phyloP scores from a whole-genome alignment of 2,888 invertebrate genomes.

The Drosophila lacicola region DNA sequence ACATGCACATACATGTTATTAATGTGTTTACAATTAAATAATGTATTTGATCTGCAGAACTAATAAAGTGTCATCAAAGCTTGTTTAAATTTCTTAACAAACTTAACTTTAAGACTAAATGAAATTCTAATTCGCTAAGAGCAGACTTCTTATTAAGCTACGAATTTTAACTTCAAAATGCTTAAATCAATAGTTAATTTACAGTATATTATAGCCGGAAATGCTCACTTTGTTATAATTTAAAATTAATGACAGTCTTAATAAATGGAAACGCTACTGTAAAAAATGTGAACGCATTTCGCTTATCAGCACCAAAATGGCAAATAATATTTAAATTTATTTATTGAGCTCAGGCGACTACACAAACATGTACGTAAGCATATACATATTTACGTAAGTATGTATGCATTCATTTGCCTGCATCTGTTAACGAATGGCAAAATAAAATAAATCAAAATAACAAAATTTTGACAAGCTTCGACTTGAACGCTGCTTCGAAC shows the following conservation, averaged over 20 bases:
- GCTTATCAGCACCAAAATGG: constrained; percentile 66
- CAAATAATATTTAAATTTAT: constrained; percentile 78
- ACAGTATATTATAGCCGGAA: constrained; percentile 14
- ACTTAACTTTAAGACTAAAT: too few species aligned
- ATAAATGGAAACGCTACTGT: constrained; percentile 17
- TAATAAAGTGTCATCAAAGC: constrained; percentile 56
- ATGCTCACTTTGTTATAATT: constrained; percentile 28
- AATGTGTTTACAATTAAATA: constrained; percentile 59
- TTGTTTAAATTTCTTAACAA: constrained; percentile 1
- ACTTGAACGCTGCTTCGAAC: constrained; percentile 36
- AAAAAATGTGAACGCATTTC: constrained; percentile 10
- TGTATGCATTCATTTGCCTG: neutral
- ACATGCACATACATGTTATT: constrained; percentile 31
- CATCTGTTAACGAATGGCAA: constrained; percentile 44
- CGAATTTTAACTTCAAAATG: neutral
- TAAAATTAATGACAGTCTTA: constrained; percentile 19
- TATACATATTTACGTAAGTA: neutral
- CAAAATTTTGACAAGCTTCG: constrained; percentile 36
- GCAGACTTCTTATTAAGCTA: too few species aligned
- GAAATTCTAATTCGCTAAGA: too few species aligned
- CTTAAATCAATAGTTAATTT: neutral
- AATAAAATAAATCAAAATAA: constrained; percentile 60
- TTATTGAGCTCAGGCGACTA: constrained; percentile 60
- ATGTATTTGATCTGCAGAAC: constrained; percentile 50
- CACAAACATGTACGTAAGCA: constrained; percentile 10